Base-by-base conservation (phyloP, 1,140 invertebrate species). In the Drosophila persimilis region DNA sequence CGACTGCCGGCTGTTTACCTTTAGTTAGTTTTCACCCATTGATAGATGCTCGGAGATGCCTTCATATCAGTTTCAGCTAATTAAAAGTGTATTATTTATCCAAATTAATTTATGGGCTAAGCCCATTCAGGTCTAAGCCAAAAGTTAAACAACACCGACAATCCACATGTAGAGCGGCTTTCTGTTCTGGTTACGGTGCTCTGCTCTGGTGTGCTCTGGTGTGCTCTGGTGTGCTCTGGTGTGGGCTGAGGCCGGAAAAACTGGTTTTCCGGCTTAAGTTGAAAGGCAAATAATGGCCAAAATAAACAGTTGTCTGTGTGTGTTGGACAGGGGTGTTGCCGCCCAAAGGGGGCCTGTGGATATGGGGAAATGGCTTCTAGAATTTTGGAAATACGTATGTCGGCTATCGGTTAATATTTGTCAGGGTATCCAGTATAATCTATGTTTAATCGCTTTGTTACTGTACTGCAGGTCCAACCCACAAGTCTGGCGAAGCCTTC, bases 61-160 rank as follows among this genome's bases (percentile, higher is more conserved):
- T 20, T 43, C 13, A n/a, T n/a, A 62, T 31, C 51, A 58, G 59
- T 43, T 48, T 60, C 57, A 88, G 83, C 84, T 88, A 88, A 88
- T 88, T 88, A 88, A 88, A 88, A 88, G 78, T 76, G 63, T 77
- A 88, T 88, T 88, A 88, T 79, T 88, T 88, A 83, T 73, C 50
- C 48, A 65, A 83, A 83, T 73, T 73, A 85, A 88, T 88, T 88
- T 88, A 88, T 72, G 83, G 70, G 31, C 41, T 52, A 20, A 20
- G 20, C 20, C 20, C 20, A 20, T 20, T 55, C 54, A 47, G 44
- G 43, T 66, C 65, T 69, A 88, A 79, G 80, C 78, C 67, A 50
- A 79, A 88, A 88, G 66, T 79, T 59, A 88, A 88, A 88, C 51
- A 88, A 39, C 35, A 39, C 35, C 41, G 76, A 13, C 35, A 59